Base-by-base conservation (phyloP, 2,888 invertebrate genomes). In the Tinea trinotella region DNA sequence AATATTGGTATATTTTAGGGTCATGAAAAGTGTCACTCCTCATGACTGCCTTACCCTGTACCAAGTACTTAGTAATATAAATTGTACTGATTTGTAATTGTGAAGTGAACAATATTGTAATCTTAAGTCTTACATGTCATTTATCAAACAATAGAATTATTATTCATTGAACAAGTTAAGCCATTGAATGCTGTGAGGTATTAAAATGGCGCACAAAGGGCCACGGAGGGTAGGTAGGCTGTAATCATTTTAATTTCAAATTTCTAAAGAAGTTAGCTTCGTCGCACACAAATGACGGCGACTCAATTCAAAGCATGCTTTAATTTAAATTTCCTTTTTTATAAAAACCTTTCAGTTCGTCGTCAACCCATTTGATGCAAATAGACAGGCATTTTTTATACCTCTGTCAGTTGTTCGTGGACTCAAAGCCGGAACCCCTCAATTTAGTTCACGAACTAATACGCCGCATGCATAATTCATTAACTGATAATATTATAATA, bases 401-500 rank as follows among this genome's bases (percentile, higher is more conserved):
- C 7, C 46, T 46, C 2, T 30, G n/a, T n/a, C n/a, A n/a, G n/a
- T n/a, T n/a, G n/a, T n/a, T n/a, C n/a, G 24, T 9, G 9, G 24
- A 7, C 24, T 5, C 6, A 24, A 24, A 55, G n/a, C 35, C 44
- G 13, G 24, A 52, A 54, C 56, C 56, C 54, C 46, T 30, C 30
- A 24, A 44, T 46, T 40, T 36, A 19, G 34, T 40, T 10, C 30
- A 30, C 49, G 17, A 10, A 18, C 15, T 40, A 52, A 44, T 54
- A 50, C 54, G 54, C 52, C 19, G 60, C 62, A 79, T 82, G 70
- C 72, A 82, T 82, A 72, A 83, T 83, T 77, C 77, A 82, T 76
- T 61, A 59, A 57, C 62, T 67, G 71, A 73, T 74, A 74, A 74
- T 82, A 83, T 81, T 82, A 75, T 77, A 81, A 82, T 81, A 74